Evolutionary conservation across 2,888 invertebrate species (phyloP), one percentile per base, ranked within the genome.

Genomic region (Archips xylosteana): DNA sequence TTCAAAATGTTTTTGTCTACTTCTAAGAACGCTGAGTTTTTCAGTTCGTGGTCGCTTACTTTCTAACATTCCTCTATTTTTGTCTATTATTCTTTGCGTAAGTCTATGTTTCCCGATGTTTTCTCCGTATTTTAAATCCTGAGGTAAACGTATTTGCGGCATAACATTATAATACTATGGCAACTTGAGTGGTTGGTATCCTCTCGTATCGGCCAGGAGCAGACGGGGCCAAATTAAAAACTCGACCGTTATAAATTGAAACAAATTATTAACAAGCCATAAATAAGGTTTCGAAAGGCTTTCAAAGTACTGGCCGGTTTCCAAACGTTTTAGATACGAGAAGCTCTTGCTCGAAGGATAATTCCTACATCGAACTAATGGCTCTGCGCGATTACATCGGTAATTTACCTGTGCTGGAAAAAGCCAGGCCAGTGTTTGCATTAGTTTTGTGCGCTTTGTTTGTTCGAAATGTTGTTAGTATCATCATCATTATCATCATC

Each of bases 201-300:
- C 51, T 54, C 9, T 23, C 39, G 4, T 61, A 54, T 57, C 32
- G 0, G 10, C n/a, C 36, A 64, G n/a, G 36, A 72, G 49, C 63
- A 77, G 73, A 77, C 75, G 71, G 79, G 76, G 75, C 77, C 75
- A 78, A 80, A 80, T 80, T 75, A 76, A 63, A 63, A 70, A 67
- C 72, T 77, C 71, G 61, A 77, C 76, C 72, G 75, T 76, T 80
- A 88, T 88, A 88, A 88, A 91, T 90, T 88, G 89, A 89, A 91
- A 88, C 86, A 90, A 90, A 91, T 90, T 90, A 92, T 92, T 90
- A 92, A 91, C 89, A 85, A 82, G 87, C 84, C 78, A 92, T 92
- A 92, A 92, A 92, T 91, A 92, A 88, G 82, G 85, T 80, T 86
- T 86, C 83, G 83, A 81, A 79, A 86, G 84, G 84, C 85, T 87